Percentiles rank a stretch among this genome's conserved stretches.
Conservation (phyloP, 2,797 vertebrate species). For the Crocodylus rhombifer region DNA sequence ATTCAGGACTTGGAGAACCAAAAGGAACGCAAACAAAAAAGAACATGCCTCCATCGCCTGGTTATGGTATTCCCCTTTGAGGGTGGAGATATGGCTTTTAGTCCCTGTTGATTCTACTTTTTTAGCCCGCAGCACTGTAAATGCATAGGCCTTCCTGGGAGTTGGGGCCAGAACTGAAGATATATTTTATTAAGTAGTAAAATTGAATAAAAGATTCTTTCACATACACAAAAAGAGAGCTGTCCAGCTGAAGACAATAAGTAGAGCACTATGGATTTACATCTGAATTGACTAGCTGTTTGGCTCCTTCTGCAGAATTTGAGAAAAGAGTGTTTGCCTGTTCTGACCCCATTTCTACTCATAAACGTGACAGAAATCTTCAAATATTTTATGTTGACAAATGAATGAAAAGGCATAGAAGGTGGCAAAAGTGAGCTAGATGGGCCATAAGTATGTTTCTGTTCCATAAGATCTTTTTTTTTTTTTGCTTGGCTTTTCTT, state of each 20-base stretch:
- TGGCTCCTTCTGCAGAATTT: neutral
- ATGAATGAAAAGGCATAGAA: slow-evolving; percentile 14
- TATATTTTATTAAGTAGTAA: neutral
- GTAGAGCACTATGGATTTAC: neutral
- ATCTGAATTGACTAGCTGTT: neutral
- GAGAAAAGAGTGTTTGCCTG: neutral
- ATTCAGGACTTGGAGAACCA: too few species aligned
- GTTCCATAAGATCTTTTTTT: slow-evolving; percentile 20
- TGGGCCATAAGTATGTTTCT: neutral
- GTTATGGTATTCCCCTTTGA: too few species aligned
- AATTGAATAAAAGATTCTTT: neutral
- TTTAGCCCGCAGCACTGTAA: too few species aligned
- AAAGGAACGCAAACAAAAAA: neutral
- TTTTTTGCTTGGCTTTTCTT: neutral
- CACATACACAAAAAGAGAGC: neutral
- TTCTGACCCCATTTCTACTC: neutral
- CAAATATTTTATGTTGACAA: neutral
- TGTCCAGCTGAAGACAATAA: neutral
- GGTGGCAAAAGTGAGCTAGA: slow-evolving; percentile 26
- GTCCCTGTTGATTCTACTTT: too few species aligned
- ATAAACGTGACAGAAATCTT: neutral
- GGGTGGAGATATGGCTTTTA: too few species aligned
- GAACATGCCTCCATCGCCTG: neutral
- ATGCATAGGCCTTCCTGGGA: too few species aligned
- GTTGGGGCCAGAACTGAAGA: too few species aligned